Conservation (phyloP, 1,140 invertebrate genomes). For the Drosophila equinoxialis region DNA sequence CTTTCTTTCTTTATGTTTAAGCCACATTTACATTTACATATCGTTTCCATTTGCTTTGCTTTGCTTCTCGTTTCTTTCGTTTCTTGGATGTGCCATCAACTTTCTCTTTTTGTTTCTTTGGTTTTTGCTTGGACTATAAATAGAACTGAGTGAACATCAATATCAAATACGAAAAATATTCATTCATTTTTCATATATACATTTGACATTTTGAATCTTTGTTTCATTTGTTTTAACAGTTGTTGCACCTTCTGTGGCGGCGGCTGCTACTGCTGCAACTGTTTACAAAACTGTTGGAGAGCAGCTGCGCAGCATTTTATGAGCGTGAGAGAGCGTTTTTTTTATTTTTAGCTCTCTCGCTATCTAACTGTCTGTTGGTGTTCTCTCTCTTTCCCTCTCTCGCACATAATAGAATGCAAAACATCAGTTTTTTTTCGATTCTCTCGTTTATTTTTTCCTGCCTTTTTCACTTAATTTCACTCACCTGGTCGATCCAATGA, state of each 20-base stretch:
- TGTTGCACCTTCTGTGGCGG: slow-evolving; percentile 38
- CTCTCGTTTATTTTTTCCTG: slow-evolving; percentile 19
- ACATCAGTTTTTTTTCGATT: slow-evolving; percentile 35
- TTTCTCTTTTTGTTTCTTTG: slow-evolving; percentile 30
- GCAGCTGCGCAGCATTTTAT: slow-evolving; percentile 63
- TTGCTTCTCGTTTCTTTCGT: slow-evolving; percentile 36
- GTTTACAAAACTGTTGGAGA: slow-evolving; percentile 62
- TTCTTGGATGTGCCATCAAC: slow-evolving; percentile 35
- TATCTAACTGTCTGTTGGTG: slow-evolving; percentile 8
- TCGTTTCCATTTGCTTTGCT: slow-evolving; percentile 34
- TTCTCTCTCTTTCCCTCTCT: not conserved
- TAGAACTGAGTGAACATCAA: slow-evolving; percentile 9
- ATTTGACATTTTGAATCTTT: slow-evolving; percentile 47
- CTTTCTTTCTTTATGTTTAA: slow-evolving; percentile 17
- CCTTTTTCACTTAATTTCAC: slow-evolving; percentile 27
- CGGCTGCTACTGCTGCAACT: slow-evolving; percentile 19
- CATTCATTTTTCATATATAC: slow-evolving; percentile 39
- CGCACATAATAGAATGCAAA: slow-evolving; percentile 38
- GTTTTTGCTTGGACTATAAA: not conserved
- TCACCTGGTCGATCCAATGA: slow-evolving; percentile 83
- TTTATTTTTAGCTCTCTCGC: slow-evolving; percentile 45
- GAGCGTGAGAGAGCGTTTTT: slow-evolving; percentile 29
- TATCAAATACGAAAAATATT: slow-evolving; percentile 17
- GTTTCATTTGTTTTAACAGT: slow-evolving; percentile 53
- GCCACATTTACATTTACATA: slow-evolving; percentile 50